phyloP scores from a whole-genome alignment of 2,113 vertebrate species.

The Crotalus horridus region DNA sequence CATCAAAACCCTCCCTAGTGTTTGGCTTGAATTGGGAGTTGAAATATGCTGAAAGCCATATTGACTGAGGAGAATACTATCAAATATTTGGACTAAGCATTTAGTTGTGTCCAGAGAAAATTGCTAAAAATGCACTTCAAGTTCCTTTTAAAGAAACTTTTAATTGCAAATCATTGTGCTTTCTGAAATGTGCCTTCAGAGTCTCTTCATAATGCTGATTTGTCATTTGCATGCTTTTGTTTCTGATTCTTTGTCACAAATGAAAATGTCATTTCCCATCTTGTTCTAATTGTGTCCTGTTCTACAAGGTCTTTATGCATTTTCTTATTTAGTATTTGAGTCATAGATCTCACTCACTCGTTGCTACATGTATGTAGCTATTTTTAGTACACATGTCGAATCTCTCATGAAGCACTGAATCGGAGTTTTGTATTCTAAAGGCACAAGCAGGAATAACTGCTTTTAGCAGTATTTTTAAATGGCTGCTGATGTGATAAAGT shows the following conservation, averaged over 20 bases:
- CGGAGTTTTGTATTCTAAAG: conserved; percentile 65
- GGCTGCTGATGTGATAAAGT: conserved; percentile 60
- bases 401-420: conserved; percentile 29
- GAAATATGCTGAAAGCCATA: conserved; percentile 65
- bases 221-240: conserved; percentile 31
- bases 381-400: conserved; percentile 2
- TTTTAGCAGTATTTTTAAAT: conserved; percentile 47
- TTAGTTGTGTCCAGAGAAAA: conserved; percentile 66
- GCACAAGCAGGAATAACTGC: conserved; percentile 63
- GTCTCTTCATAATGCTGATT: conserved; percentile 48
- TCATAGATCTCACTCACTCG: conserved; percentile 1
- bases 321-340: conserved; percentile 5
- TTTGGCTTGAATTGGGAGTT: conserved; percentile 64
- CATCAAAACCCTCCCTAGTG: conserved; percentile 50
- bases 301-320: conserved; percentile 30
- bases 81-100: conserved; percentile 68
- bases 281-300: conserved; percentile 31
- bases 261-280: conserved; percentile 40
- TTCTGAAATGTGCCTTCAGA: conserved; percentile 72
- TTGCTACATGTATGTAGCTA: background rate
- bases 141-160: conserved; percentile 61
- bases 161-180: conserved; percentile 60
- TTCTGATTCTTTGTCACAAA: conserved; percentile 27
- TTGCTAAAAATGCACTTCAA: conserved; percentile 70
- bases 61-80: conserved; percentile 65